These are phyloP conservation scores for Leucoma salicis DNA, from an alignment of 2,888 invertebrate genomes.

Conservation along the genomic window DNA sequence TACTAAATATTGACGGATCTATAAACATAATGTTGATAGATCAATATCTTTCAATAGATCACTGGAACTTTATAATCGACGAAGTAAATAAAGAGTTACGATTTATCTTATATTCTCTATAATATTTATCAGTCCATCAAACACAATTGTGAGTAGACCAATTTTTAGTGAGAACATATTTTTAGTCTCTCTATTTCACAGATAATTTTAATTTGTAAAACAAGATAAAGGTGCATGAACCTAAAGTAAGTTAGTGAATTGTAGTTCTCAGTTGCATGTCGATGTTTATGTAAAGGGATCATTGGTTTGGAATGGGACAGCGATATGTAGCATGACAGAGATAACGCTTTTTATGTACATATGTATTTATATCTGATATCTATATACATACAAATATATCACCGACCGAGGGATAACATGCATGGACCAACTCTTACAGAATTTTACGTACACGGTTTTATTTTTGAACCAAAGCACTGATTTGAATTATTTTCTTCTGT, in stretches of 20 bases:
- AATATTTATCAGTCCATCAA: too few species aligned
- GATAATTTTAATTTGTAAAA: constrained; percentile 26
- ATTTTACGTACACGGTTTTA: constrained; percentile 24
- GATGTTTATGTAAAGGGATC: not conserved
- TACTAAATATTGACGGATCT: too few species aligned
- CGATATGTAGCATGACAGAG: constrained; percentile 11
- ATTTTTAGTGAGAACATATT: too few species aligned
- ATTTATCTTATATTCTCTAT: too few species aligned
- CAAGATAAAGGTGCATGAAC: constrained; percentile 14
- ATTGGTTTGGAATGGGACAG: not conserved
- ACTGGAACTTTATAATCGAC: too few species aligned
- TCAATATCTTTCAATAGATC: too few species aligned
- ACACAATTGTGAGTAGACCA: too few species aligned
- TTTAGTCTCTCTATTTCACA: too few species aligned
- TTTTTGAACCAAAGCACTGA: constrained; percentile 20
- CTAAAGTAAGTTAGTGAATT: not conserved
- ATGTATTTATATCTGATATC: constrained; percentile 26
- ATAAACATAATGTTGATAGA: too few species aligned
- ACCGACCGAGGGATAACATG: constrained; percentile 17
- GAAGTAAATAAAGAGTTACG: too few species aligned
- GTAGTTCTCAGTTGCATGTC: constrained; percentile 25
- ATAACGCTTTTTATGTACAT: constrained; percentile 28
- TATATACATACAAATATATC: constrained; percentile 19
- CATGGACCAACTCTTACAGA: constrained; percentile 16
- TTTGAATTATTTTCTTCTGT: constrained; percentile 15